Base-by-base conservation (phyloP, 2,113 vertebrate species). In the Phalacrocorax aristotelis region DNA sequence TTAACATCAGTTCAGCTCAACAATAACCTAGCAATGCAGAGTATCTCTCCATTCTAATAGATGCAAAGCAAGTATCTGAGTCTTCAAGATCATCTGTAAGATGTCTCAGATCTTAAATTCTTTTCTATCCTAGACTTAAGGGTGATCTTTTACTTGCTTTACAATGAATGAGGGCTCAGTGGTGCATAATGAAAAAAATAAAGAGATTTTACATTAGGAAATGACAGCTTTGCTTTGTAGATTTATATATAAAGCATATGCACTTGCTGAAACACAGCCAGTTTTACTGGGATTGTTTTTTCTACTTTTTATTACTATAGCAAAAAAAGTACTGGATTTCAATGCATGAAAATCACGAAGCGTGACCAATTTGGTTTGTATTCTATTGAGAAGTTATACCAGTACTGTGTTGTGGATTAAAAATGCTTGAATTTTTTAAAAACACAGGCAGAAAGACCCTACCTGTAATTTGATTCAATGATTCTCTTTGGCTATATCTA, bases 201-300 rank as follows among this genome's bases (percentile, higher is more conserved):
- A 87, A 89, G 84, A 85, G 62, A 85, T 83, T 94, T 93, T 94
- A 77, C 52, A 85, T 62, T 72, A 79, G 40, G 62, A 66, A 93
- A 69, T 14, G 46, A 89, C 54, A 93, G 61, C 29, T 93, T 93
- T 94, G 57, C 81, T 51, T 80, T 76, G 38, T 61, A 84, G 46
- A 87, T 80, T 89, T 85, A 51, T 72, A n/a, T 57, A 7, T 80
- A 77, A 92, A 89, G 74, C 83, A 77, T 58, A 77, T 27, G 40
- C 29, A 58, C n/a, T 87, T 85, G 49, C 52, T 91, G 61, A 96
- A 94, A 83, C 80, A 42, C 18, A 87, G 48, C 15, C 69, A 85
- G 40, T 87, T 91, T 95, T 72, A 83, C 65, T 46, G 74, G 25
- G 48, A 72, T 76, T 52, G 12, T 93, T 70, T 81, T 74, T 72